A percentile compares a stretch with the other conserved stretches of the same genome.
Conservation (phyloP, 2,888 invertebrate species). For the Eupithecia vulgata region DNA sequence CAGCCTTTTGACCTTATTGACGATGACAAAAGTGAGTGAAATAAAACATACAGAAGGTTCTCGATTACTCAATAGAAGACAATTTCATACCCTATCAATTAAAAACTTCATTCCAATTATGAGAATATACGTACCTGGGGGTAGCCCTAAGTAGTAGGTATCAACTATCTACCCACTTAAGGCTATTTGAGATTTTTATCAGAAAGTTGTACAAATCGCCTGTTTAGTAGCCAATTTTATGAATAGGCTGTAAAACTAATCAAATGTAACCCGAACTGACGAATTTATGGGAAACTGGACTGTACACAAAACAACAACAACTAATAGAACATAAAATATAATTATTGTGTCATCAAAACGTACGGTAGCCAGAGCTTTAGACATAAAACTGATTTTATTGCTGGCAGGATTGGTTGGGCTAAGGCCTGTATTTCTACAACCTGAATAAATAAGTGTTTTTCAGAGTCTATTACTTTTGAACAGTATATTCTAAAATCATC, state of each 20-base stretch:
- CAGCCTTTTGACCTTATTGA: neutral
- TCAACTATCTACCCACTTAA: neutral
- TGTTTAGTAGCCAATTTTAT: constrained; percentile 47
- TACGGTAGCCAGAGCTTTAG: constrained; percentile 41
- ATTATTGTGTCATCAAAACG: constrained; percentile 50
- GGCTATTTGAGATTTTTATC: neutral
- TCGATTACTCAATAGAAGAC: neutral
- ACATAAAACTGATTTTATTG: constrained; percentile 34
- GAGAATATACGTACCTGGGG: no score
- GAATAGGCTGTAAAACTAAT: constrained; percentile 52
- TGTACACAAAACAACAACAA: constrained; percentile 45
- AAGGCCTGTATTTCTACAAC: neutral
- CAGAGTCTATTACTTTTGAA: neutral
- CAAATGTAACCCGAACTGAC: constrained; percentile 52
- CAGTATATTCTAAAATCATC: neutral
- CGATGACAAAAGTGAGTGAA: neutral
- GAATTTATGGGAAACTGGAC: constrained; percentile 49
- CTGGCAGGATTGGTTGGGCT: neutral
- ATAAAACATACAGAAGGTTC: no score
- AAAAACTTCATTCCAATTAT: neutral
- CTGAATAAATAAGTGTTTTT: neutral
- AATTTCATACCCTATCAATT: neutral
- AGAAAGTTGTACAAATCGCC: constrained; percentile 22
- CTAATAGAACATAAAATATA: constrained; percentile 51
- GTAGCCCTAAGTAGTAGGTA: no score